phyloP scores from a whole-genome alignment of 2,888 invertebrate species.

The Ectobius pallidus region DNA sequence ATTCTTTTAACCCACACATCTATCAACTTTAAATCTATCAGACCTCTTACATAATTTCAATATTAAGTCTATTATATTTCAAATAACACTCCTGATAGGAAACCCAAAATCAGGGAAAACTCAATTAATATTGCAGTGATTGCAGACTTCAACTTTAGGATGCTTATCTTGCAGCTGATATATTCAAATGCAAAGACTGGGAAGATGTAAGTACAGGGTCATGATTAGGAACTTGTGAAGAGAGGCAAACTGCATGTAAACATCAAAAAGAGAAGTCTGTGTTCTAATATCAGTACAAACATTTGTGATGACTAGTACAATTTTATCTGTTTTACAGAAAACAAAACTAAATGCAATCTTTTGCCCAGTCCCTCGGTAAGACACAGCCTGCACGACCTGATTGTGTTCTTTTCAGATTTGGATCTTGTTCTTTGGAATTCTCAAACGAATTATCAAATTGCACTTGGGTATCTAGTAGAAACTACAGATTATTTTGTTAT shows the following conservation, averaged over 20 bases:
- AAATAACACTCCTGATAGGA: too few species aligned
- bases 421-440: slow-evolving; percentile 19
- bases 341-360: background rate
- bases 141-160: too few species aligned
- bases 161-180: background rate
- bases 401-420: background rate
- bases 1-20: too few species aligned
- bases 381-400: slow-evolving; percentile 6
- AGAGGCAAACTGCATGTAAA: background rate
- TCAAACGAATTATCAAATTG: slow-evolving; percentile 26
- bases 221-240: slow-evolving; percentile 8
- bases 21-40: too few species aligned
- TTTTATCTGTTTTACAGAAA: background rate
- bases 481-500: slow-evolving; percentile 5
- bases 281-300: background rate
- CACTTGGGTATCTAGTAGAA: slow-evolving; percentile 32
- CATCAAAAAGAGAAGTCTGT: background rate
- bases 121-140: too few species aligned
- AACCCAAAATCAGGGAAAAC: too few species aligned
- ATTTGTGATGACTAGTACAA: background rate
- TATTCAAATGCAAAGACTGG: background rate
- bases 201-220: background rate
- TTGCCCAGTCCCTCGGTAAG: background rate
- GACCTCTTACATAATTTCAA: too few species aligned
- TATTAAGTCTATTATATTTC: too few species aligned